Evolutionary conservation across 2,888 invertebrate genomes (phyloP).

Genomic region (Chironomus tentans): DNA sequence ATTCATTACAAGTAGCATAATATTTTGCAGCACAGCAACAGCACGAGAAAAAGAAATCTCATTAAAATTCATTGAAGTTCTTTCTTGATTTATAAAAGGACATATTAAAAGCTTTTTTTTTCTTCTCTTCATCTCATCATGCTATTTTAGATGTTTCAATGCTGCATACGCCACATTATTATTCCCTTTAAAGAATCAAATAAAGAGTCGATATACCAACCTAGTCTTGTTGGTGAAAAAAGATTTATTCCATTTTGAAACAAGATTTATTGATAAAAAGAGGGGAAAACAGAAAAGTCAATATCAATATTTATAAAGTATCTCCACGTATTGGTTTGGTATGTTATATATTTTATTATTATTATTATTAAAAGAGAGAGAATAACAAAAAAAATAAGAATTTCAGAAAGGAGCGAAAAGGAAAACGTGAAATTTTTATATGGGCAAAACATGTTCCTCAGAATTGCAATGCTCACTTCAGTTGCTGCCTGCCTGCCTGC

Average conservation of each 20-base stretch:
- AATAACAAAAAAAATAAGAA: background rate
- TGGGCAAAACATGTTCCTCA: slow-evolving; percentile 16
- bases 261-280: slow-evolving; percentile 26
- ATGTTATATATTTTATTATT: slow-evolving; percentile 3
- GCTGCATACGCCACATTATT: background rate
- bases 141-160: background rate
- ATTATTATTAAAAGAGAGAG: background rate
- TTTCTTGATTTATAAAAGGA: background rate
- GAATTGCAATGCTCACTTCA: background rate
- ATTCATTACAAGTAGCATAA: background rate
- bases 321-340: slow-evolving; percentile 22
- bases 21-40: background rate
- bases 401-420: slow-evolving; percentile 5
- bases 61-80: slow-evolving; percentile 6
- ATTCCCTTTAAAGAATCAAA: background rate
- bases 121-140: background rate
- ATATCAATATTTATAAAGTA: slow-evolving; percentile 27
- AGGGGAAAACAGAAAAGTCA: slow-evolving; percentile 11
- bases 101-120: background rate
- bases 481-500: background rate
- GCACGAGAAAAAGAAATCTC: background rate
- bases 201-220: background rate
- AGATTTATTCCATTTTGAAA: slow-evolving; percentile 25
- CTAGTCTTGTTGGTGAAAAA: background rate
- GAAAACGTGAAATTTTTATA: slow-evolving; percentile 19